Conservation (phyloP, 2,797 vertebrate species). For the Scolopax rusticola region DNA sequence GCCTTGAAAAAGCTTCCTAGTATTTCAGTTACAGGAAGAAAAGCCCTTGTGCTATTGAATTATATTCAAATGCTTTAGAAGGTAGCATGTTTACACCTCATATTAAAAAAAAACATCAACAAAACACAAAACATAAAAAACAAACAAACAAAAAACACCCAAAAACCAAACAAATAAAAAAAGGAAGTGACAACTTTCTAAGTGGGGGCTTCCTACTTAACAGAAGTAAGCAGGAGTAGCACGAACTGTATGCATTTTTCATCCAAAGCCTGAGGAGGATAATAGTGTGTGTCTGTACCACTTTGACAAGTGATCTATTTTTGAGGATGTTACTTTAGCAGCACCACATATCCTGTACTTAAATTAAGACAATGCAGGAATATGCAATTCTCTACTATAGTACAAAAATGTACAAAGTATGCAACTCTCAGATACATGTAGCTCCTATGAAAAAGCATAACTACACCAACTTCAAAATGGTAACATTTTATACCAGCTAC, state of each 20-base stretch:
- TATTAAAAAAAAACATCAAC: not conserved
- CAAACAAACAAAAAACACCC: not conserved
- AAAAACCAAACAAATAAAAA: not conserved
- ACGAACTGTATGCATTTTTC: not conserved
- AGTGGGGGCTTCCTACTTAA: not conserved
- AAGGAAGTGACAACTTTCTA: not conserved
- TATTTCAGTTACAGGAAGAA: not conserved
- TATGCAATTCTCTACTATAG: not conserved
- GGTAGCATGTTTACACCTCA: not conserved
- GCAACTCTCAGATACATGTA: not conserved
- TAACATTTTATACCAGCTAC: not conserved
- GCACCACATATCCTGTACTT: not conserved
- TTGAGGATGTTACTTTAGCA: not conserved
- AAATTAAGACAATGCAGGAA: not conserved
- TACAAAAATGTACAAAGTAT: not conserved
- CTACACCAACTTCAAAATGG: not conserved
- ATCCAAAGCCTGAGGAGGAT: not conserved
- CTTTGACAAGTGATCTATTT: not conserved
- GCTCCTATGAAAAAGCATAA: not conserved
- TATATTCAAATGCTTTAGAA: not conserved
- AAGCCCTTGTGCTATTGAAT: not conserved
- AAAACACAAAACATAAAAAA: too few relatives aligned
- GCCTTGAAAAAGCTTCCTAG: slow-evolving; percentile 11
- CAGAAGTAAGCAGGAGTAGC: not conserved
- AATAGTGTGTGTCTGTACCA: not conserved